Conservation (phyloP, 37 sponge, comb jelly and placozoan genomes). For the Bolinopsis microptera region DNA sequence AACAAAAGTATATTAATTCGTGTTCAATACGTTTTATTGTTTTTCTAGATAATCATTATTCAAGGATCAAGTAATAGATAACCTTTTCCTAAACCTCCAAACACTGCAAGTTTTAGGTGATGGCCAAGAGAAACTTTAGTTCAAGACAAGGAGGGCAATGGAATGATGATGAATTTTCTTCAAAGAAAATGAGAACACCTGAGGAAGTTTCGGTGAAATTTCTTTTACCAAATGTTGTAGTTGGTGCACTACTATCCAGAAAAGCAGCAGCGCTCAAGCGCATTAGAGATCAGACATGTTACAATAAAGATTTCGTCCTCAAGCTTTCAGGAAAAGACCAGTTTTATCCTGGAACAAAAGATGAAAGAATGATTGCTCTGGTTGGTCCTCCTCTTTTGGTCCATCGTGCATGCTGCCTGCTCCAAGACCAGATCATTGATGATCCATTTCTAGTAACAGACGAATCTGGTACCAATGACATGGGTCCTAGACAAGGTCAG, state of each 20-base stretch:
- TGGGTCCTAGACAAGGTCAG: conserved; percentile 1
- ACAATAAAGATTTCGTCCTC: background rate
- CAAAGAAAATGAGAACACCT: background rate
- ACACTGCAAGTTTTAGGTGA: background rate
- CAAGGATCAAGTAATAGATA: too few species aligned
- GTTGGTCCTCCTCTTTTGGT: background rate
- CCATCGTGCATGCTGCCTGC: conserved; percentile 3
- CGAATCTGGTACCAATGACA: background rate
- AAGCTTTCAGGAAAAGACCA: conserved; percentile 5
- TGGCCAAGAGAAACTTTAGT: background rate
- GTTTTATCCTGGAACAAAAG: conserved; percentile 1
- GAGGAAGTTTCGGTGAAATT: background rate
- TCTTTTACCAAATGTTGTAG: conserved; percentile 14
- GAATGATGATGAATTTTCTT: background rate
- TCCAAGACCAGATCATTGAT: conserved; percentile 20
- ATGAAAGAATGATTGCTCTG: conserved; percentile 19
- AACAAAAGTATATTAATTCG: too few species aligned
- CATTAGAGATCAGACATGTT: conserved; percentile 29
- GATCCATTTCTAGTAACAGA: conserved; percentile 15
- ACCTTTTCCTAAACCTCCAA: too few species aligned
- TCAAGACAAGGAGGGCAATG: background rate
- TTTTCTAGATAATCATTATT: too few species aligned
- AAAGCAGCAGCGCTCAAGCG: conserved; percentile 12
- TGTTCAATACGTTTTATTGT: too few species aligned
- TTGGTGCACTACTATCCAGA: background rate